phyloP scores from a whole-genome alignment of 2,797 vertebrate genomes.

The Peromyscus attwateri region DNA sequence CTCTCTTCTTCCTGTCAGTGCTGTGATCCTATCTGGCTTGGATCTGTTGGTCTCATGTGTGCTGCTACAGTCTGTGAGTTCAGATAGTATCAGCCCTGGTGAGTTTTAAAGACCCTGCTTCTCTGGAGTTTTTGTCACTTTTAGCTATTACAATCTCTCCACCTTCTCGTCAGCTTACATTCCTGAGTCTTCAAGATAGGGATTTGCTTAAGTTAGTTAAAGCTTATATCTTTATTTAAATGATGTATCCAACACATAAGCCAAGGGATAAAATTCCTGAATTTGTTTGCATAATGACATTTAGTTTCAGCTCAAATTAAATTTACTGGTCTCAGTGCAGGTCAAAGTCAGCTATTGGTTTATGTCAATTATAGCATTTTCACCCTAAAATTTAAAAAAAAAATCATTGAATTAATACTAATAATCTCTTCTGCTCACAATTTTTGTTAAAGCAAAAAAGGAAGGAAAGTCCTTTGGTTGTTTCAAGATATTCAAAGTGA shows the following conservation, averaged over 20 bases:
- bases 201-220: not conserved
- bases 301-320: slow-evolving; percentile 44
- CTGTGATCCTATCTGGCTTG: not conserved
- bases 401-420: slow-evolving; percentile 66
- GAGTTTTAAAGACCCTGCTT: not conserved
- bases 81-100: not conserved
- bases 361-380: slow-evolving; percentile 2
- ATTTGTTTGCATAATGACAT: slow-evolving; percentile 42
- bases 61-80: no score
- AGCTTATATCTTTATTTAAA: slow-evolving; percentile 5
- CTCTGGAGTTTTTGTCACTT: not conserved
- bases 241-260: slow-evolving; percentile 65
- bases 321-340: slow-evolving; percentile 49
- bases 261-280: slow-evolving; percentile 72
- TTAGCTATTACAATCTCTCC: not conserved
- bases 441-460: slow-evolving; percentile 19
- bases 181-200: not conserved
- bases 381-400: slow-evolving; percentile 38
- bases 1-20: not conserved
- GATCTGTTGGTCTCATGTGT: no score
- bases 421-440: slow-evolving; percentile 44
- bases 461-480: not conserved
- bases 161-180: not conserved
- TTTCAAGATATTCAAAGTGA: slow-evolving; percentile 53
- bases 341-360: not conserved